phyloP scores from a whole-genome alignment of 1,140 invertebrate species.

The Plutomurus gul region DNA sequence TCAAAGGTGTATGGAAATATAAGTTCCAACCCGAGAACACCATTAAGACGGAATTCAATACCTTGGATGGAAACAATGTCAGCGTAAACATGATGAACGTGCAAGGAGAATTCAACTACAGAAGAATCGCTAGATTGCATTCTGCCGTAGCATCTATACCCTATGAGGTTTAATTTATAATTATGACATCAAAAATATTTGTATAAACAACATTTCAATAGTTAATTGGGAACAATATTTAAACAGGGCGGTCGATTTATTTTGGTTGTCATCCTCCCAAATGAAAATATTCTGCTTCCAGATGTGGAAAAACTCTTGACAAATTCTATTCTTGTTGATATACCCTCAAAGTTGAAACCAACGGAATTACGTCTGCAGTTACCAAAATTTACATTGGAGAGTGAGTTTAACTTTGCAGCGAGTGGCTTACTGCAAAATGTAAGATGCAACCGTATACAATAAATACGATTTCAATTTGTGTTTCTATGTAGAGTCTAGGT shows the following conservation, averaged over 20 bases:
- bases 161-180: constrained; percentile 66
- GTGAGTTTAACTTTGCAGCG: constrained; percentile 61
- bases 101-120: constrained; percentile 60
- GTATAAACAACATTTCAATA: background rate
- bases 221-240: background rate
- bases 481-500: background rate
- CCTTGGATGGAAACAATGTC: constrained; percentile 57
- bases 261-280: constrained; percentile 72
- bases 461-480: background rate
- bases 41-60: constrained; percentile 61
- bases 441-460: background rate
- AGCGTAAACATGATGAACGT: constrained; percentile 69
- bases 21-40: constrained; percentile 68
- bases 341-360: constrained; percentile 53
- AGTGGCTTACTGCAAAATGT: background rate
- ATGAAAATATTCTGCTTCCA: constrained; percentile 61
- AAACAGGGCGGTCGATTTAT: constrained; percentile 67
- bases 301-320: constrained; percentile 62
- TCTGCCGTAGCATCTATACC: constrained; percentile 74
- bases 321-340: constrained; percentile 57
- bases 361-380: constrained; percentile 63
- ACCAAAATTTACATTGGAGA: constrained; percentile 74
- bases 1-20: constrained; percentile 75
- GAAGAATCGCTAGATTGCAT: constrained; percentile 60
- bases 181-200: background rate